Evolutionary conservation across 37 sponge, comb jelly and placozoan genomes (phyloP).

Genomic region (Tethya wilhelma): DNA sequence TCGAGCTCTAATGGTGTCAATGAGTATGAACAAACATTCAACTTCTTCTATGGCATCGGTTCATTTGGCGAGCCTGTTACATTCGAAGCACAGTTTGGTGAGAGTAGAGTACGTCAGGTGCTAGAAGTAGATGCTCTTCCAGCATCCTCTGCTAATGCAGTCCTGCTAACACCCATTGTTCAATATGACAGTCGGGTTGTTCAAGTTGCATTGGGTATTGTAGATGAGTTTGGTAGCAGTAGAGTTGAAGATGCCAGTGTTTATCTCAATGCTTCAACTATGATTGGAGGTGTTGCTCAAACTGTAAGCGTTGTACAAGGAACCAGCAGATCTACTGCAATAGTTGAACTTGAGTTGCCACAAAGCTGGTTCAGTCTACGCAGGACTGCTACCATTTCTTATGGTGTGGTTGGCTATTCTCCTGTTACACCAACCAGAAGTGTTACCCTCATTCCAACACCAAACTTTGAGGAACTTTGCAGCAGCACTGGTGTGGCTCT

Average conservation of each 20-base stretch:
- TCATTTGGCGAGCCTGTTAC: neutral
- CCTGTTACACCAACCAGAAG: neutral
- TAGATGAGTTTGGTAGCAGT: slow-evolving; percentile 38
- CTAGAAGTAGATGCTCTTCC: slow-evolving; percentile 32
- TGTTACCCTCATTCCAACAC: slow-evolving; percentile 16
- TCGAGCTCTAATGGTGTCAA: neutral
- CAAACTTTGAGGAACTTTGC: slow-evolving; percentile 18
- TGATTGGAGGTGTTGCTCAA: neutral
- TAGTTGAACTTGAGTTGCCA: slow-evolving; percentile 38
- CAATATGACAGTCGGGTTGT: slow-evolving; percentile 23
- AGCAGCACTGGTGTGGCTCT: neutral
- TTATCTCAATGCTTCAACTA: slow-evolving; percentile 6
- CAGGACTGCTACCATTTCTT: slow-evolving; percentile 14
- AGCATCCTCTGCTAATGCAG: slow-evolving; percentile 18
- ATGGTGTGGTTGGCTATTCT: slow-evolving; percentile 11
- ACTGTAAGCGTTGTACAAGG: neutral
- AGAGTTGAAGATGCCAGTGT: slow-evolving; percentile 22
- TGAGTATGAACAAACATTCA: slow-evolving; percentile 34
- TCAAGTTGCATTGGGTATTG: slow-evolving; percentile 20
- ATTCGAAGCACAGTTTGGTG: slow-evolving; percentile 33
- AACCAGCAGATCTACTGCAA: slow-evolving; percentile 10
- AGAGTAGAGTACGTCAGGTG: neutral
- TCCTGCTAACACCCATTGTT: slow-evolving; percentile 40
- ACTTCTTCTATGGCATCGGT: slow-evolving; percentile 36
- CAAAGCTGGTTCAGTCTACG: slow-evolving; percentile 43